These are phyloP conservation scores for Xestia ashworthii DNA, from an alignment of 2,888 invertebrate genomes.

Conservation along the genomic window DNA sequence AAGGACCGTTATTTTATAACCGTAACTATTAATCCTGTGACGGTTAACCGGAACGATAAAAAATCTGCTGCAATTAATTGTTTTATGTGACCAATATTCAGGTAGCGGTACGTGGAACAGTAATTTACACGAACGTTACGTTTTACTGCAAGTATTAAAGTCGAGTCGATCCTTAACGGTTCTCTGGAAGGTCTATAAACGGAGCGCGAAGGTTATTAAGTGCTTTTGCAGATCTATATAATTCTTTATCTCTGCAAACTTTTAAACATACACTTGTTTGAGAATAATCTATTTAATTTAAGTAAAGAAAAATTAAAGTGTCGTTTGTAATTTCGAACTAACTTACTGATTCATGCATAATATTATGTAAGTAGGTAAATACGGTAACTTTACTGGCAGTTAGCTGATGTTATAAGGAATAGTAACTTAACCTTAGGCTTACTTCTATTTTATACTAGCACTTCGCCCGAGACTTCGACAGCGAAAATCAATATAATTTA, in stretches of 20 bases:
- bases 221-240: slow-evolving; percentile 21
- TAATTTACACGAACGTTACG: slow-evolving; percentile 40
- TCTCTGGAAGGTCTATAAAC: slow-evolving; percentile 1
- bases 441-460: too few species aligned
- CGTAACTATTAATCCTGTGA: slow-evolving; percentile 22
- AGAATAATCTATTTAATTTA: not conserved
- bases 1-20: slow-evolving; percentile 19
- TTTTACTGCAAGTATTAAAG: slow-evolving; percentile 37
- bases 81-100: slow-evolving; percentile 41
- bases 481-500: too few species aligned
- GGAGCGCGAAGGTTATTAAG: slow-evolving; percentile 1
- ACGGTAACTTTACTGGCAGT: too few species aligned
- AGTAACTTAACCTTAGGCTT: too few species aligned
- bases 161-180: slow-evolving; percentile 12
- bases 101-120: slow-evolving; percentile 21
- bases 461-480: too few species aligned
- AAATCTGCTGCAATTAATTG: slow-evolving; percentile 36
- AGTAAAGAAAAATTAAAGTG: not conserved
- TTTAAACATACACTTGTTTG: not conserved
- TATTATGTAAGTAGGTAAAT: too few species aligned
- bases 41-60: slow-evolving; percentile 34
- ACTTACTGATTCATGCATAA: too few species aligned
- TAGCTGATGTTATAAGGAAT: too few species aligned
- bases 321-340: too few species aligned
- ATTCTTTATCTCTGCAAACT: slow-evolving; percentile 13